Conservation (phyloP, 2,888 invertebrate genomes). For the Cosmorhoe ocellata region DNA sequence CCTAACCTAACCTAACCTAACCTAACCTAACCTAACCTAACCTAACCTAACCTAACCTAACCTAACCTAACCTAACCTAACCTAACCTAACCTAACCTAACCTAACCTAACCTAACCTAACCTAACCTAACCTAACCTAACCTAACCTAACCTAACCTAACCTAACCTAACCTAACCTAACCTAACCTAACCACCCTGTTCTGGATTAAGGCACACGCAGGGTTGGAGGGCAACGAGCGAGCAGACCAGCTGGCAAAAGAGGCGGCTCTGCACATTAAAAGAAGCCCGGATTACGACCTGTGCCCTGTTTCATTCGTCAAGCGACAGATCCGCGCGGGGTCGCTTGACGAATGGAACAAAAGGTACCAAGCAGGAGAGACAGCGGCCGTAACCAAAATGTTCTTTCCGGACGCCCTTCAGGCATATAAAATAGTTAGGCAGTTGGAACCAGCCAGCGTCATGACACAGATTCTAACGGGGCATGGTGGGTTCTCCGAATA, state of each 20-base stretch:
- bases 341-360: background rate
- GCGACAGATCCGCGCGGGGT: background rate
- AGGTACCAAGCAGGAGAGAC: background rate
- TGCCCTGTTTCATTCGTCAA: background rate
- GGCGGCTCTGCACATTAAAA: background rate
- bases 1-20: slow-evolving; percentile 34
- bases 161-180: background rate
- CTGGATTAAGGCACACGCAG: background rate
- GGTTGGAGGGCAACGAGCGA: background rate
- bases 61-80: slow-evolving; percentile 16
- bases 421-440: background rate
- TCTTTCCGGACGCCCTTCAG: background rate
- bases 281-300: background rate
- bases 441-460: background rate
- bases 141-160: slow-evolving; percentile 18
- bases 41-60: slow-evolving; percentile 15
- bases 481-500: too few relatives aligned
- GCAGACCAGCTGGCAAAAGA: background rate
- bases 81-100: slow-evolving; percentile 20
- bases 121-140: slow-evolving; percentile 28
- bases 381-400: background rate
- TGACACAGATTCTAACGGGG: background rate
- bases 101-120: slow-evolving; percentile 24
- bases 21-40: slow-evolving; percentile 34
- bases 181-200: background rate